Percentiles rank a stretch among this genome's conserved stretches.
These are phyloP conservation scores for Sipunculus nudus DNA, from an alignment of 2,888 invertebrate species.

Conservation along the genomic window DNA sequence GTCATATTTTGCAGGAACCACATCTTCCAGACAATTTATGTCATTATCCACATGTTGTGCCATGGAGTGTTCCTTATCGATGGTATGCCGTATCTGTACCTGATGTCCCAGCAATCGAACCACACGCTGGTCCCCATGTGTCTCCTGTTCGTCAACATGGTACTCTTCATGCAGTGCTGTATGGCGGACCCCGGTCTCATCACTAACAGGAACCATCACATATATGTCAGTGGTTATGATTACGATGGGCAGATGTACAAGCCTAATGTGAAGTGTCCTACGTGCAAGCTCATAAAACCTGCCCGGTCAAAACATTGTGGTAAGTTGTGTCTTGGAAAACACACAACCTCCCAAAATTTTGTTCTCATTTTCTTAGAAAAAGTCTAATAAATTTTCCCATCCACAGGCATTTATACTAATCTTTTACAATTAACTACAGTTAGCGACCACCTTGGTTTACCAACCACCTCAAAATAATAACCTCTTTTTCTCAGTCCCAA, in stretches of 20 bases:
- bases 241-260: constrained; percentile 52
- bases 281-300: constrained; percentile 55
- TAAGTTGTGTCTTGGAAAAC: constrained; percentile 49
- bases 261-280: constrained; percentile 44
- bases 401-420: too few relatives aligned
- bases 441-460: too few relatives aligned
- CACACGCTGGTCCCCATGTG: constrained; percentile 52
- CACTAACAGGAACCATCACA: constrained; percentile 41
- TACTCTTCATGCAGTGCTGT: constrained; percentile 52
- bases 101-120: constrained; percentile 49
- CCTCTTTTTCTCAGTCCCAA: too few relatives aligned
- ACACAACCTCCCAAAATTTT: too few relatives aligned
- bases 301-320: constrained; percentile 64
- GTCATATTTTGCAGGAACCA: constrained; percentile 51
- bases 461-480: too few relatives aligned
- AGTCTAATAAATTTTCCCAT: too few relatives aligned
- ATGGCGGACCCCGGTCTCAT: constrained; percentile 56
- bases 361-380: too few relatives aligned
- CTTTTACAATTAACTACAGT: too few relatives aligned
- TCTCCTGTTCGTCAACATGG: constrained; percentile 47
- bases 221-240: constrained; percentile 43
- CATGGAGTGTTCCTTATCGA: constrained; percentile 53
- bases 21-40: constrained; percentile 55
- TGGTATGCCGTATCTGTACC: constrained; percentile 52
- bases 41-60: constrained; percentile 46